A percentile compares a stretch with the other conserved stretches of the same genome.
Conservation (phyloP, 2,888 invertebrate species). For the Ecliptopera silaceata region DNA sequence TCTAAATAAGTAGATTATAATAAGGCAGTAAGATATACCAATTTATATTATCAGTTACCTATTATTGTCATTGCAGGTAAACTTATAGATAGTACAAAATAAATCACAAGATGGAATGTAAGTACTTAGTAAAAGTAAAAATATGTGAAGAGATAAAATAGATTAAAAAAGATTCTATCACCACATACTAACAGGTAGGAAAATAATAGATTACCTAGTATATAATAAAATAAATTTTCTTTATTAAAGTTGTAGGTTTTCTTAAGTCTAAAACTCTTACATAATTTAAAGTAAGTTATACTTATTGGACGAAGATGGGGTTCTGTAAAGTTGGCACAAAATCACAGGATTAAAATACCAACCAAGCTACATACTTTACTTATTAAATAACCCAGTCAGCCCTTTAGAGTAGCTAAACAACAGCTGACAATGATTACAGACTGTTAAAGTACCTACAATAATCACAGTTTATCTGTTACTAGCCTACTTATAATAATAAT, state of each 20-base stretch:
- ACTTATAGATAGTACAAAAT: constrained; percentile 46
- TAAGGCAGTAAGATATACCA: constrained; percentile 44
- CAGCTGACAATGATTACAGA: no score
- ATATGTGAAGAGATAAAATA: neutral
- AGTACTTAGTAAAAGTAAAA: neutral
- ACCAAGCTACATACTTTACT: no score
- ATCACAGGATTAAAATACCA: constrained; percentile 5
- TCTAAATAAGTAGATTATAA: constrained; percentile 48
- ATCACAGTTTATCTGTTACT: no score
- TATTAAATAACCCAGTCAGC: no score
- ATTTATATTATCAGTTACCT: neutral
- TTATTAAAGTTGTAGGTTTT: neutral
- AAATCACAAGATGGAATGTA: constrained; percentile 49
- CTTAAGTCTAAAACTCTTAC: neutral
- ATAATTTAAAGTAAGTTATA: neutral
- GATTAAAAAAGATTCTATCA: constrained; percentile 1
- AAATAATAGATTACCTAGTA: neutral
- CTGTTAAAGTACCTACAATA: no score
- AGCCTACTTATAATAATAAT: no score
- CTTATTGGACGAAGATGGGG: constrained; percentile 5
- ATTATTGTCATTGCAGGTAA: constrained; percentile 52
- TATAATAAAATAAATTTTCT: neutral
- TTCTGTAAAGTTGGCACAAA: constrained; percentile 18
- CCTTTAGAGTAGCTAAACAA: no score
- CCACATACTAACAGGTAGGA: neutral